A percentile compares a stretch with the other conserved stretches of the same genome.
Conservation (phyloP, 2,888 invertebrate species). For the Auanema freiburgensis region DNA sequence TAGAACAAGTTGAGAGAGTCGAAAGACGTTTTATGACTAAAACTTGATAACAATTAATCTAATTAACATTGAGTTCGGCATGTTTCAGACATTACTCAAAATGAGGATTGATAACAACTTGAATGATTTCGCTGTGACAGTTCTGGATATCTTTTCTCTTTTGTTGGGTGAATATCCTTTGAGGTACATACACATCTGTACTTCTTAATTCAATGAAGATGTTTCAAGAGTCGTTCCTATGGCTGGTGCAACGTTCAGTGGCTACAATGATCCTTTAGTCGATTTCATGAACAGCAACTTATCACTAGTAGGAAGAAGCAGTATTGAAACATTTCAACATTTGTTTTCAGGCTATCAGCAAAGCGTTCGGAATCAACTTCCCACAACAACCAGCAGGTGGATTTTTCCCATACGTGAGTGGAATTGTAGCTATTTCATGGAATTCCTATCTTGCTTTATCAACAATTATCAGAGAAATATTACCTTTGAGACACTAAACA, state of each 20-base stretch:
- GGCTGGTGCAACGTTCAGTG: constrained; percentile 36
- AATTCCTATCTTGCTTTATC: no score
- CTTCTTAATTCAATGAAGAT: background rate
- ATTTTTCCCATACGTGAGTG: constrained; percentile 40
- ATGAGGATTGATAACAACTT: constrained; percentile 11
- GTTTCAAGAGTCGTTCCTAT: constrained; percentile 32
- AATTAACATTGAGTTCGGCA: constrained; percentile 3
- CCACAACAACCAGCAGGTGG: constrained; percentile 10
- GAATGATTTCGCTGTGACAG: background rate
- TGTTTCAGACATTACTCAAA: constrained; percentile 26
- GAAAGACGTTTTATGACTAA: background rate
- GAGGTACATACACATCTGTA: no score
- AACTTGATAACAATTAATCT: background rate
- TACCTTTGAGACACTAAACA: no score
- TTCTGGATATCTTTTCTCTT: constrained; percentile 26
- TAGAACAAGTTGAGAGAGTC: background rate
- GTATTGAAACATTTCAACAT: constrained; percentile 10
- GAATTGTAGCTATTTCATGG: no score
- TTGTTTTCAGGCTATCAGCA: no score
- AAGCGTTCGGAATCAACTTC: no score
- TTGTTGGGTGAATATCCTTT: constrained; percentile 38
- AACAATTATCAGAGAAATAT: no score
- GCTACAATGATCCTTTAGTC: constrained; percentile 40
- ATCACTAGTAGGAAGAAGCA: constrained; percentile 13
- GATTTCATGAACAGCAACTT: constrained; percentile 35